Evolutionary conservation across 2,888 invertebrate genomes (phyloP).

Genomic region (Trachelus iudaicus): DNA sequence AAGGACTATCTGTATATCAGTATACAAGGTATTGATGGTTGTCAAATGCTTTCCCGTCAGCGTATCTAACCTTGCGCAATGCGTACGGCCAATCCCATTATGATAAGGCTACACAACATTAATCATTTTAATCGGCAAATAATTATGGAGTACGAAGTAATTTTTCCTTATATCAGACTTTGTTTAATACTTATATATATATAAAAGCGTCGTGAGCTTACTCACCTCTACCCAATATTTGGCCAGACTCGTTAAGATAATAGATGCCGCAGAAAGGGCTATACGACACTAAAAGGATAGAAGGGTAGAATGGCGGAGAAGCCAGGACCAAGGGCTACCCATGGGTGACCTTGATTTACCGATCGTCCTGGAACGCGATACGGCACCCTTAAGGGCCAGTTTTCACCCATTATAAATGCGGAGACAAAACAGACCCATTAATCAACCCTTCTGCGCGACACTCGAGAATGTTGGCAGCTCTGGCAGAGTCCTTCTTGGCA

Average conservation of each 20-base stretch:
- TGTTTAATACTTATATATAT: neutral
- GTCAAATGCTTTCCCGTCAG: neutral
- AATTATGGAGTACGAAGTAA: neutral
- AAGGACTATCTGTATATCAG: neutral
- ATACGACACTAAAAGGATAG: neutral
- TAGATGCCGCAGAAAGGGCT: neutral
- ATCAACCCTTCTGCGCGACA: conserved; percentile 36
- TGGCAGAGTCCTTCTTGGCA: neutral
- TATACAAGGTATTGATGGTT: neutral
- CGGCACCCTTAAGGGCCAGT: conserved; percentile 13
- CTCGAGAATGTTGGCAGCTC: conserved; percentile 17
- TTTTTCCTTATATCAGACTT: neutral
- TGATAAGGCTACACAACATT: neutral
- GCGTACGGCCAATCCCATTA: neutral
- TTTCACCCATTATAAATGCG: conserved; percentile 33
- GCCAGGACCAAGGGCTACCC: neutral
- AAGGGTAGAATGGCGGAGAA: neutral
- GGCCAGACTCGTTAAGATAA: neutral
- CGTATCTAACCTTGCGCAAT: neutral
- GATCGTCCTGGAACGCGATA: neutral
- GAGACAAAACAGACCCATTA: conserved; percentile 34
- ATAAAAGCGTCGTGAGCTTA: neutral
- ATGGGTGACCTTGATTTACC: neutral
- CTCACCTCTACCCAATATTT: neutral
- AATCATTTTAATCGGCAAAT: neutral